These are phyloP conservation scores for Deilephila porcellus DNA, from an alignment of 2,888 invertebrate species.

Conservation along the genomic window DNA sequence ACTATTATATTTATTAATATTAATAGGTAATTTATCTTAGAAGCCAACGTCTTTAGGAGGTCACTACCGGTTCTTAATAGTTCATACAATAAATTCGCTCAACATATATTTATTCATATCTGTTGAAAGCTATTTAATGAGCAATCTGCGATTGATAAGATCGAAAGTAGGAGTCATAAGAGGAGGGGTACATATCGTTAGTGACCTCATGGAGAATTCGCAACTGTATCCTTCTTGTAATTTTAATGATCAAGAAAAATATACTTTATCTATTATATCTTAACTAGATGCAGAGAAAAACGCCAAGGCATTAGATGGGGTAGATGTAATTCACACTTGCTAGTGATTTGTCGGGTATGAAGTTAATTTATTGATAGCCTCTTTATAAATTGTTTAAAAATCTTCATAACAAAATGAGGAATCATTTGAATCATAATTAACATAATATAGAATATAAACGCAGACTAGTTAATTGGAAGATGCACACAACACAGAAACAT, in stretches of 20 bases:
- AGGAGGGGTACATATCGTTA: not conserved
- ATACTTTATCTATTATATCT: constrained; percentile 7
- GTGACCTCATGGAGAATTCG: not conserved
- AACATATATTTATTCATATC: too few species aligned
- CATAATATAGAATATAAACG: not conserved
- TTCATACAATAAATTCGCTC: too few species aligned
- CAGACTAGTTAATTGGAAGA: not conserved
- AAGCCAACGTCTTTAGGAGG: not conserved
- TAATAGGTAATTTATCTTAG: not conserved
- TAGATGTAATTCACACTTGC: constrained; percentile 4
- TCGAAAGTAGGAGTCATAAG: too few species aligned
- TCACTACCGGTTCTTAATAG: too few species aligned
- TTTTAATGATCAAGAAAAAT: constrained; percentile 1
- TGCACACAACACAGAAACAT: too few species aligned
- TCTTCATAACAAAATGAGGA: not conserved
- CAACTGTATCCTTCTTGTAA: not conserved
- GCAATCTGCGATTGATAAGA: too few species aligned
- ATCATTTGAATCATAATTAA: not conserved
- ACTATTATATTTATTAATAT: too few species aligned
- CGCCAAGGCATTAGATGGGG: constrained; percentile 20
- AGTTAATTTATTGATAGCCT: not conserved
- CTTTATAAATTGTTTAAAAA: not conserved
- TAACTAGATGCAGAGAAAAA: constrained; percentile 19
- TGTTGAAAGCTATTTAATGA: too few species aligned
- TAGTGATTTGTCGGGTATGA: constrained; percentile 7